Evolutionary conservation across 2,888 invertebrate genomes (phyloP).

Genomic region (Automeris io): DNA sequence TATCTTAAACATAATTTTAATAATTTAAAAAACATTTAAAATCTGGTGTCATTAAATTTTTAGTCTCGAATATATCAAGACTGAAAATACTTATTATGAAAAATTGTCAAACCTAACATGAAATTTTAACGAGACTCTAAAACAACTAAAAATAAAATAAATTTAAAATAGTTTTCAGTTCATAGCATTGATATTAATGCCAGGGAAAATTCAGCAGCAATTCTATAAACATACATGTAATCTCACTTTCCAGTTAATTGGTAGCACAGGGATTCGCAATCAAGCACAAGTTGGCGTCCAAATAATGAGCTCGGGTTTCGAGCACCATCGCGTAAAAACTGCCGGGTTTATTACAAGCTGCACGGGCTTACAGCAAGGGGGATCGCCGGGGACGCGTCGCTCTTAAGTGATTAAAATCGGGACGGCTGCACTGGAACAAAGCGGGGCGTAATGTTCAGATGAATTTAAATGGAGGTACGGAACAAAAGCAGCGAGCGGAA

Average conservation of each 20-base stretch:
- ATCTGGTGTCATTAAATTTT: no score
- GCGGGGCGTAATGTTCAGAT: conserved; percentile 52
- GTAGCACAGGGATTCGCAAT: conserved; percentile 29
- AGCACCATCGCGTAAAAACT: conserved; percentile 33
- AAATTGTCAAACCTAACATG: no score
- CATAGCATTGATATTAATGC: no score
- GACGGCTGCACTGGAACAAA: conserved; percentile 52
- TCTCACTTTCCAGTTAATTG: conserved; percentile 33
- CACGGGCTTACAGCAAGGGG: conserved; percentile 44
- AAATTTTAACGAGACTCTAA: no score
- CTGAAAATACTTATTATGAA: no score
- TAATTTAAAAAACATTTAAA: no score
- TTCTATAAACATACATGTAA: no score
- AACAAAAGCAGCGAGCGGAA: conserved; percentile 39
- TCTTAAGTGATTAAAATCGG: conserved; percentile 70
- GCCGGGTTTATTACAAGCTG: conserved; percentile 37
- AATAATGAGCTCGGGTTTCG: conserved; percentile 37
- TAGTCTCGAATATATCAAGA: no score
- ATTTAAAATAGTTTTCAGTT: no score
- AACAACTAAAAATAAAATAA: no score
- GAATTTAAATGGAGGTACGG: conserved; percentile 62
- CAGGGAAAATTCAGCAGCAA: no score
- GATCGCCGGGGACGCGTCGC: conserved; percentile 32
- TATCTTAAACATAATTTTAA: no score
- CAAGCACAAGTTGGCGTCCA: conserved; percentile 33